Evolutionary conservation across 2,113 vertebrate genomes (phyloP).

Genomic region (Climacteris rufus): DNA sequence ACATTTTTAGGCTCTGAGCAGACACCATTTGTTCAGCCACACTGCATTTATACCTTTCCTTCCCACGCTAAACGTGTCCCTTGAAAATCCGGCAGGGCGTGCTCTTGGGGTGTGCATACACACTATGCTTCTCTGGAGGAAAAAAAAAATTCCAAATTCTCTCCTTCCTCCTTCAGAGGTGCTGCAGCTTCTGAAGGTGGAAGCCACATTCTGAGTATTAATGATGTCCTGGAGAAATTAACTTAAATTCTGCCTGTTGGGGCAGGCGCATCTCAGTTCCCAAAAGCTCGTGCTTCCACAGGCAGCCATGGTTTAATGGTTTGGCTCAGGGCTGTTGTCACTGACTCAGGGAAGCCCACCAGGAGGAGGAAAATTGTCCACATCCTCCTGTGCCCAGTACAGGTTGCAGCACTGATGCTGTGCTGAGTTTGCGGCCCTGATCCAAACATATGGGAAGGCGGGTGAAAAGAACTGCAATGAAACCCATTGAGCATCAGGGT

Average conservation of each 20-base stretch:
- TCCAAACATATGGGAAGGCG: rapidly evolving
- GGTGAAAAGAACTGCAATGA: neutral
- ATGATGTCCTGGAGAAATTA: neutral
- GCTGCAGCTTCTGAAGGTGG: neutral
- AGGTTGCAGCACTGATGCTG: rapidly evolving
- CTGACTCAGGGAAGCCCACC: neutral
- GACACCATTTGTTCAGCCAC: neutral
- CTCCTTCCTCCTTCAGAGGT: neutral
- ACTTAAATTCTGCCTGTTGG: neutral
- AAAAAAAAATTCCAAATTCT: neutral
- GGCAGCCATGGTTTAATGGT: neutral
- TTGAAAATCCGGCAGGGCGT: neutral
- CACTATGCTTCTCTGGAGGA: neutral
- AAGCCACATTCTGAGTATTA: neutral
- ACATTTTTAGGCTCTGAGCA: neutral
- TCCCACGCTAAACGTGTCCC: neutral
- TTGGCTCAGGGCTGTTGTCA: neutral
- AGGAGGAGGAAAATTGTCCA: neutral
- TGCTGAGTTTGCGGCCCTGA: neutral
- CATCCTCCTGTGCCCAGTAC: rapidly evolving
- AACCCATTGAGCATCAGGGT: neutral
- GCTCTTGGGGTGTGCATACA: rapidly evolving
- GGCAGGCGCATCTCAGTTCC: neutral
- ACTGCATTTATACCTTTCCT: neutral
- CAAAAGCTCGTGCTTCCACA: neutral